phyloP scores from a whole-genome alignment of 2,113 vertebrate species.

The human (Homo sapiens) region GRCh38 chr15:63911001-63911500 shows the following conservation, averaged over 20 bases:
- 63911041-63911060: no score
- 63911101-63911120: no score
- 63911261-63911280: not conserved
- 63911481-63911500: not conserved
- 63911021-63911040: no score
- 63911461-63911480: not conserved
- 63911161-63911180: rapidly evolving
- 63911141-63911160: no score
- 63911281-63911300: not conserved
- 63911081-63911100: no score
- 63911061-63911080: no score
- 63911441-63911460: conserved; percentile 8
- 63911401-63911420: not conserved
- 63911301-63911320: not conserved
- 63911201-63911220: no score
- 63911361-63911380: not conserved
- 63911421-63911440: not conserved
- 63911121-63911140: no score
- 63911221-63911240: no score
- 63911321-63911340: conserved; percentile 42
- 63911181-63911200: no score
- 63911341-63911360: not conserved
- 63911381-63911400: not conserved
- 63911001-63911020: no score
- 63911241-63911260: no score